Evolutionary conservation across 1,140 invertebrate genomes (phyloP), one percentile per base, ranked within the genome.

Genomic region (Popillia japonica): DNA sequence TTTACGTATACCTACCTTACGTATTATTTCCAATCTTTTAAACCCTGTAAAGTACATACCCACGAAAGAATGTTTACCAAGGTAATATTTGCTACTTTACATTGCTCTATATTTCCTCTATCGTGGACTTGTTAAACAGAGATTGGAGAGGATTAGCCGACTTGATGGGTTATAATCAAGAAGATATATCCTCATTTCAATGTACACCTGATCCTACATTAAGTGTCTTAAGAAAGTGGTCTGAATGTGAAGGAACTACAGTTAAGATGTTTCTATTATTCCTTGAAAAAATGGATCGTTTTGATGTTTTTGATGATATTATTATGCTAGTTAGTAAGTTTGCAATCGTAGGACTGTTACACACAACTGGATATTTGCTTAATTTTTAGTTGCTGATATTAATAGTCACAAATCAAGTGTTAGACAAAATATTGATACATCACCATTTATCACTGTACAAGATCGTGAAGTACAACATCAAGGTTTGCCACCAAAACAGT

Each of bases 131-230:
- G 27, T 17, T 75, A 11, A 22, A 61, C 79, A 92, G 92, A 78
- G 92, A 94, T 85, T 94, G 92, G 92, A 87, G 91, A 79, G 93
- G 93, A 22, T 82, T 94, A 7, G 91, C 90, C 0, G 87, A 90
- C 77, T 81, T 92, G 55, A 86, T 88, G 34, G 86, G 88, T 6
- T 85, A 92, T 76, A 81, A 85, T 27, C 83, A 86, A 61, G 88
- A 90, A 80, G 74, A 86, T 64, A 85, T 89, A 41, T 86, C 88
- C 40, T 87, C 85, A 22, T 83, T 92, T 64, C 83, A 86, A 40
- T 82, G 84, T 0, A 84, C 88, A 78, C 40, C 79, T 14, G 89
- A 92, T 86, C 91, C 91, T 0, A 89, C 88, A 40, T 84, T 81
- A 11, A 84, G 87, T 73, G 86, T 93, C 17, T 81, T 93, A 0